Percentiles rank a stretch among this genome's conserved stretches.
Conservation (phyloP, 2,797 vertebrate genomes). For the Yasuhikotakia modesta region DNA sequence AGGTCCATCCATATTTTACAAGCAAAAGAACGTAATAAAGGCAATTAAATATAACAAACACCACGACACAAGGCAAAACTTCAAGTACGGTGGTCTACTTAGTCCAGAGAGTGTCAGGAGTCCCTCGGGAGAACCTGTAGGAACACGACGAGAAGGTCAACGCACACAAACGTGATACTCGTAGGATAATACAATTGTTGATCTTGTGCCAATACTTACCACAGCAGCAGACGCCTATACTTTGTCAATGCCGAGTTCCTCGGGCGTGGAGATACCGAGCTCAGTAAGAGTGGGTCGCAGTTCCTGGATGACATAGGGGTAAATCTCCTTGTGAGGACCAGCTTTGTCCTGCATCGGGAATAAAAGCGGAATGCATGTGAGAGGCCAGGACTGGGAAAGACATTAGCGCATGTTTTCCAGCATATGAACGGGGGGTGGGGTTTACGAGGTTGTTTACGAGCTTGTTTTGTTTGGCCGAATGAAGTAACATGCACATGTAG, state of each 20-base stretch:
- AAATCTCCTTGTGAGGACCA: constrained; percentile 93
- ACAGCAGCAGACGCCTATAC: constrained; percentile 68
- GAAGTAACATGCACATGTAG: background rate
- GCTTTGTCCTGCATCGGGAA: constrained; percentile 84
- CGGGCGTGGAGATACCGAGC: constrained; percentile 91
- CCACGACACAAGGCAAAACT: constrained; percentile 67
- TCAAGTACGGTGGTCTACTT: constrained; percentile 66
- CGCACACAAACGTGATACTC: background rate
- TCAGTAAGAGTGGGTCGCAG: constrained; percentile 88
- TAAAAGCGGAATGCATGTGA: background rate
- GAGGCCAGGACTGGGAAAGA: background rate
- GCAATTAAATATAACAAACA: constrained; percentile 76
- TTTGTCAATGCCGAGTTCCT: constrained; percentile 93
- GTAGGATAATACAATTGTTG: background rate
- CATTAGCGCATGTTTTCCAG: background rate
- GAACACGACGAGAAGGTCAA: background rate
- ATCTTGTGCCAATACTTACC: constrained; percentile 33
- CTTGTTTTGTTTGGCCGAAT: background rate
- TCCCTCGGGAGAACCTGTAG: constrained; percentile 60
- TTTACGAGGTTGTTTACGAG: background rate
- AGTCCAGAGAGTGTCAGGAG: constrained; percentile 58
- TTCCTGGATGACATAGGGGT: constrained; percentile 92
- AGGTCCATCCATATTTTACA: constrained; percentile 79
- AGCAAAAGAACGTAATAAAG: constrained; percentile 79
- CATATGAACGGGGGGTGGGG: background rate